These are phyloP conservation scores for Tinea trinotella DNA, from an alignment of 2,888 invertebrate genomes.

Conservation along the genomic window DNA sequence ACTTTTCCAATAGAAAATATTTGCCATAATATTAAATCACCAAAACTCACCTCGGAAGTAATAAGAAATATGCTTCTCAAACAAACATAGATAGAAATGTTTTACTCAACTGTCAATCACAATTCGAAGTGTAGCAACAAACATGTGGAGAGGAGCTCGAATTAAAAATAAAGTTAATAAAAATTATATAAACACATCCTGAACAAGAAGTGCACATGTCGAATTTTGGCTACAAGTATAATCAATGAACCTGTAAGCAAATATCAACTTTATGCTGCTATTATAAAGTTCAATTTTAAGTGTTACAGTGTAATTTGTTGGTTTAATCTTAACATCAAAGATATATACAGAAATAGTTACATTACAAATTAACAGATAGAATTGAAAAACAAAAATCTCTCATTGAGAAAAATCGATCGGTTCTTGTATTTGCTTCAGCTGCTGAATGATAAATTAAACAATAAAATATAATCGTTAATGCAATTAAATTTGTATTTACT, in stretches of 20 bases:
- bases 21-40: neutral
- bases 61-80: neutral
- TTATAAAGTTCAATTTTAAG: neutral
- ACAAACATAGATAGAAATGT: conserved; percentile 2
- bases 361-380: neutral
- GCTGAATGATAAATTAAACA: neutral
- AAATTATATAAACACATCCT: neutral
- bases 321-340: neutral
- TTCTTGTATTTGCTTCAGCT: neutral
- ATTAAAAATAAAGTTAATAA: conserved; percentile 9
- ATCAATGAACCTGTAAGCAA: neutral
- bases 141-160: neutral
- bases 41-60: neutral
- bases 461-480: neutral
- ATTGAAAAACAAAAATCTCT: neutral
- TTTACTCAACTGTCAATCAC: conserved; percentile 8
- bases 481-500: too few species aligned
- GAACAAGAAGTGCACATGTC: conserved; percentile 1
- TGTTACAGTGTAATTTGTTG: neutral
- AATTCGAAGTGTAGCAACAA: neutral
- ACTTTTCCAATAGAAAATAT: neutral
- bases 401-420: neutral
- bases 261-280: neutral
- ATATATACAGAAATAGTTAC: neutral
- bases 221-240: neutral